Conservation (phyloP, 1,140 invertebrate species). For the Microplitis mediator region DNA sequence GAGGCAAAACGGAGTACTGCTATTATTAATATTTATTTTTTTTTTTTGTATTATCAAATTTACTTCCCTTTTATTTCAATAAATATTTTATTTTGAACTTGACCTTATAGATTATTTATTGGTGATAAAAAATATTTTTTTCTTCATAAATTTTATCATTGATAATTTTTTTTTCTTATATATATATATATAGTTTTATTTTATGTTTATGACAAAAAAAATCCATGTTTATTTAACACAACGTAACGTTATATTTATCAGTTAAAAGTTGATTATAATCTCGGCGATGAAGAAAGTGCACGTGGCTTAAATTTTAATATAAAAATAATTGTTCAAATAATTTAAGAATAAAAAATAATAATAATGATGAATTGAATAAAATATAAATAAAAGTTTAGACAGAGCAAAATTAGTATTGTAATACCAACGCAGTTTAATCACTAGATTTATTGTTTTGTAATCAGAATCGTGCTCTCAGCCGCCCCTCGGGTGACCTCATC, state of each 20-base stretch:
- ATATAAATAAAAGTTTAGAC: not conserved
- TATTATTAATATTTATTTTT: not conserved
- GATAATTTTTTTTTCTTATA: not conserved
- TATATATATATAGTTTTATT: no score
- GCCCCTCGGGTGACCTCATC: not conserved
- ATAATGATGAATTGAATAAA: not conserved
- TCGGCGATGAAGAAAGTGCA: no score
- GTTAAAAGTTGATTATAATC: no score
- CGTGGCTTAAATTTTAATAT: no score
- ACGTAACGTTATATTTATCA: no score
- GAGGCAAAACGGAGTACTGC: not conserved
- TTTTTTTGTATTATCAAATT: not conserved
- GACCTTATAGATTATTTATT: no score
- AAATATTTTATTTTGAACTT: no score
- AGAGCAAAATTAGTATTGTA: not conserved
- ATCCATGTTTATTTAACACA: no score
- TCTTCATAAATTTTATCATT: not conserved
- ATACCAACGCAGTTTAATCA: conserved; percentile 2
- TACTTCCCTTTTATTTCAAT: not conserved
- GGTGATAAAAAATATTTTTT: no score
- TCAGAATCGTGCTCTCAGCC: not conserved
- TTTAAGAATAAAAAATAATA: no score
- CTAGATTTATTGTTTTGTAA: conserved; percentile 14
- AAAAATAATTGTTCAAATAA: no score
- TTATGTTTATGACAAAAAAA: no score